A percentile compares a stretch with the other conserved stretches of the same genome.
These are phyloP conservation scores for Aphaenogaster floridana DNA, from an alignment of 1,140 invertebrate genomes.

Conservation along the genomic window DNA sequence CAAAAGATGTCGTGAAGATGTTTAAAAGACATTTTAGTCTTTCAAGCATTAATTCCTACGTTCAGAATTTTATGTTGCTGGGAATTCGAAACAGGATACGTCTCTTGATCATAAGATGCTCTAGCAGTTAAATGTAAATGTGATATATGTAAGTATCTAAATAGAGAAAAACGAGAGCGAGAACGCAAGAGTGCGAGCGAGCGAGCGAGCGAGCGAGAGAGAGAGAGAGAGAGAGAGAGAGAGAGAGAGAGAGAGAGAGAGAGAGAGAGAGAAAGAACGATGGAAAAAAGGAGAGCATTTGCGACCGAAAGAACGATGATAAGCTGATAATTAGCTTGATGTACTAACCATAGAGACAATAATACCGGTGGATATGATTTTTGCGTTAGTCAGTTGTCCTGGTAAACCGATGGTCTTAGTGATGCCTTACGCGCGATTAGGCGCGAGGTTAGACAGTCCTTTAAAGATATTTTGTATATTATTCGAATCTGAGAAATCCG, in stretches of 20 bases:
- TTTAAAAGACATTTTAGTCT: constrained; percentile 15
- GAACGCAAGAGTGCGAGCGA: no score
- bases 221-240: neutral
- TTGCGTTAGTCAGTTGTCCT: constrained; percentile 37
- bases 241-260: neutral
- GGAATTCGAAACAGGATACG: neutral
- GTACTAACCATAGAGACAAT: constrained; percentile 61
- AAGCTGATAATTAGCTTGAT: constrained; percentile 48
- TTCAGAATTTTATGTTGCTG: constrained; percentile 20
- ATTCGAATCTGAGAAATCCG: neutral
- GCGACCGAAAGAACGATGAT: constrained; percentile 9
- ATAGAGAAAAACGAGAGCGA: neutral
- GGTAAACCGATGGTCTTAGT: constrained; percentile 52
- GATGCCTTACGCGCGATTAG: constrained; percentile 47
- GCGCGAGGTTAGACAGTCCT: constrained; percentile 14
- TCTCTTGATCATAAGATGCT: constrained; percentile 17
- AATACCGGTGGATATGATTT: constrained; percentile 33
- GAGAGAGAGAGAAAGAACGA: neutral
- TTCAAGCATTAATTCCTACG: neutral
- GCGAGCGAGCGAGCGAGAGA: neutral
- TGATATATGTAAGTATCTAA: constrained; percentile 50
- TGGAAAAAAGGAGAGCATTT: neutral
- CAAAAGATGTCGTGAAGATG: neutral
- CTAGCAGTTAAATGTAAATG: constrained; percentile 56
- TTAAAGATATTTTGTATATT: constrained; percentile 45